Evolutionary conservation across 2,113 vertebrate species (phyloP), one percentile per base, ranked within the genome.

Genomic region (Nicator chloris): DNA sequence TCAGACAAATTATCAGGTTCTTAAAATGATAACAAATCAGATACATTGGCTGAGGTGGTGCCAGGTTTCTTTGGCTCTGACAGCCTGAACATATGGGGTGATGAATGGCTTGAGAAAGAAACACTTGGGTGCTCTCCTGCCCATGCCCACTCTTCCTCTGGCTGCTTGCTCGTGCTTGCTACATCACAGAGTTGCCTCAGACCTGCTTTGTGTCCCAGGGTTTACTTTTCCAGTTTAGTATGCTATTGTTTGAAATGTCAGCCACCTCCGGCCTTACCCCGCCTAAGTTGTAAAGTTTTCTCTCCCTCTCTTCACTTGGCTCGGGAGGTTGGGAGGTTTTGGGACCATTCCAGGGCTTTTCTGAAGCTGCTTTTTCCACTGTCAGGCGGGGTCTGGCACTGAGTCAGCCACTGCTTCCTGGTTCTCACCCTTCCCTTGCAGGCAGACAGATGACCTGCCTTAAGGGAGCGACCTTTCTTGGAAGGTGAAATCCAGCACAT

Each of bases 301-400:
- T 70, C 54, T 87, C 42, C 45, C 33, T 80, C 51, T 53, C 44
- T 87, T 82, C 12, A 3, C 71, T 86, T 92, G 82, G 65, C 71
- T 63, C 1, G 0, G 73, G 73, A 95, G 81, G 65, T 3, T 0
- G 40, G 81, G 82, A 87, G 39, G 63, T 51, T 96, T 88, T 97
- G 94, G 72, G 93, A 66, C 68, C 39, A 8, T 79, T 95, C 92
- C 96, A 95, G 91, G 71, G 81, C 76, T 73, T 94, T 92, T 94
- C 75, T 88, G 77, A 94, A 93, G 63, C 11, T 17, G 54, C 79
- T 96, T 97, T 96, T 95, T 91, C 95, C 95, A 95, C 68, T 95
- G 92, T 93, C 92, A 93, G 81, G 78, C n/a, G 0, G 82, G 39
- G 22, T 95, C 93, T 97, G 94, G 94, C 85, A 6, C 54, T 0